Conservation (phyloP, 2,113 vertebrate genomes). For the Sceloporus tristichus region DNA sequence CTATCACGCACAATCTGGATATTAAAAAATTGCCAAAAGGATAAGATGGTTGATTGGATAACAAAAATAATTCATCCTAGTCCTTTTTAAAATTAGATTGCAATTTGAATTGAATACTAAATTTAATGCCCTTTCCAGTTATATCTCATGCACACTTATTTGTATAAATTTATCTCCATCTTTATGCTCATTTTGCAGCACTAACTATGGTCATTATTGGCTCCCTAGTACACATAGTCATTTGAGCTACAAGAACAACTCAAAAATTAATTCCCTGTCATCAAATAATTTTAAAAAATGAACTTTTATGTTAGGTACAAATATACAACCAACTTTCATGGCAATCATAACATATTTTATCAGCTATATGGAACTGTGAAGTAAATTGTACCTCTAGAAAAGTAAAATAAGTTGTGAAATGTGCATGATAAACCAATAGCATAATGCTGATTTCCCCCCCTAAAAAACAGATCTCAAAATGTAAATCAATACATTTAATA, state of each 20-base stretch:
- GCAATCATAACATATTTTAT: constrained; percentile 22
- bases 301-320: background rate
- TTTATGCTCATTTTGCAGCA: constrained; percentile 45
- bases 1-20: background rate
- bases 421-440: constrained; percentile 25
- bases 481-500: constrained; percentile 26
- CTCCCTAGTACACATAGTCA: constrained; percentile 53
- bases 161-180: constrained; percentile 40
- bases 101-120: constrained; percentile 54
- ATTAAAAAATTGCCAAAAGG: constrained; percentile 49
- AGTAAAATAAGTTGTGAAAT: constrained; percentile 48
- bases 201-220: constrained; percentile 45
- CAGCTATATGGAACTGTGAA: constrained; percentile 64
- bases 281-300: constrained; percentile 26
- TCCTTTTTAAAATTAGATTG: constrained; percentile 26
- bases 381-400: constrained; percentile 67
- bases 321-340: constrained; percentile 42
- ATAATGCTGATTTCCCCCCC: background rate
- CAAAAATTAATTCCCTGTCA: constrained; percentile 43
- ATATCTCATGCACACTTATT: constrained; percentile 53
- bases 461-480: constrained; percentile 23
- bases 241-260: constrained; percentile 58
- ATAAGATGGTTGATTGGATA: constrained; percentile 32
- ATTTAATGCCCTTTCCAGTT: constrained; percentile 50
- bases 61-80: constrained; percentile 1